Evolutionary conservation across 1,140 invertebrate genomes (phyloP), one percentile per base, ranked within the genome.

Genomic region (Babylonia areolata): DNA sequence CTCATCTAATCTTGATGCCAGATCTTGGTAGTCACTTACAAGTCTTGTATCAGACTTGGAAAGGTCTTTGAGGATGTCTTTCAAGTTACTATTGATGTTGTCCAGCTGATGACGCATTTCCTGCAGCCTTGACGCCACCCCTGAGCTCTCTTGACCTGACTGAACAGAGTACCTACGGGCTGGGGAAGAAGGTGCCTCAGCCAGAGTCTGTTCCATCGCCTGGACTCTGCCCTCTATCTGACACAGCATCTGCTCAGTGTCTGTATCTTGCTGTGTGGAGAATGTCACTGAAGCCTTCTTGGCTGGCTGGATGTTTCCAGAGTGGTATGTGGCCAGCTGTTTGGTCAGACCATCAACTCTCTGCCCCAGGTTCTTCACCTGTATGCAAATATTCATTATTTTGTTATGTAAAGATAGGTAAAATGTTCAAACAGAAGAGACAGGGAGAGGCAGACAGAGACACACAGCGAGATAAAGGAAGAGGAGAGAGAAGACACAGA

Each of bases 81-180:
- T 89, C 6, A 92, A 86, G 51, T 89, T 90, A 51, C 64, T 71
- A 80, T 90, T 91, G 35, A 90, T 90, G 1, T 42, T 73, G 80
- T 91, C 87, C n/a, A 93, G 79, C 75, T 93, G 91, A 31, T 77
- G 84, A 69, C 90, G 91, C 90, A 92, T 90, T 80, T 90, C 87
- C 79, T 91, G 88, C 17, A 93, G 81, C 86, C 90, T 90, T n/a
- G 81, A 73, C 3, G 89, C n/a, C 23, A 91, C 84, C 33, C 85
- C 73, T 35, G 86, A 79, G 58, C 46, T 85, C 33, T 91, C 89
- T 71, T 87, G 82, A 71, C 79, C 35, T 51, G 82, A 88, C 58
- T 11, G 17, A 23, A 23, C 17, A 64, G 23, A 23, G 46, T 51
- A 17, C 46, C 46, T 80, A 28, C 87, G 87, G 31, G 46, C n/a